A percentile compares a stretch with the other conserved stretches of the same genome.
These are phyloP conservation scores for Xyrauchen texanus DNA, from an alignment of 2,113 vertebrate genomes.

Conservation along the genomic window DNA sequence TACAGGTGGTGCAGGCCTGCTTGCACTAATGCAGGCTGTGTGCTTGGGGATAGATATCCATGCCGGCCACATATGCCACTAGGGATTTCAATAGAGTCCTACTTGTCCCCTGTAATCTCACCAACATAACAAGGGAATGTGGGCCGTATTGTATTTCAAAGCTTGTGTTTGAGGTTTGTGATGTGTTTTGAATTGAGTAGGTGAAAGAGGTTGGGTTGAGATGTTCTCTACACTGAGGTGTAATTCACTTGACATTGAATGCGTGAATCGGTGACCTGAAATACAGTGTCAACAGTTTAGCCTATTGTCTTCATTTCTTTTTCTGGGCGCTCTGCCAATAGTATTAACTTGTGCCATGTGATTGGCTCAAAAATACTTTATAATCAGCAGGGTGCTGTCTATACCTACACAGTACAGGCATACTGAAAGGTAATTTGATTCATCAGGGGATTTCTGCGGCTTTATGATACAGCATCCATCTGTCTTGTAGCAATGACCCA, in stretches of 20 bases:
- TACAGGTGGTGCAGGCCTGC: constrained; percentile 61
- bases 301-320: constrained; percentile 23
- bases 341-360: constrained; percentile 3
- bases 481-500: too few species aligned
- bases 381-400: constrained; percentile 5
- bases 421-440: neutral
- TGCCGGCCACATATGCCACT: constrained; percentile 34
- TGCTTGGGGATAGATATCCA: constrained; percentile 24
- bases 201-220: neutral
- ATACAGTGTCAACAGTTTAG: constrained; percentile 9
- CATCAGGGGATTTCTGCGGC: neutral
- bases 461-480: neutral
- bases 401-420: neutral
- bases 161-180: constrained; percentile 15
- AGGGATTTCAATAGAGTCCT: constrained; percentile 13
- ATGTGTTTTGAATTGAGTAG: constrained; percentile 2
- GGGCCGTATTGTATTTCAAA: constrained; percentile 40
- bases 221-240: neutral
- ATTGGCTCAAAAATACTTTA: neutral
- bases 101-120: constrained; percentile 44
- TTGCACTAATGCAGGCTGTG: constrained; percentile 61
- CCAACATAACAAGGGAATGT: constrained; percentile 30
- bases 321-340: constrained; percentile 29
- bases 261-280: constrained; percentile 15
- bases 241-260: constrained; percentile 26